phyloP scores from a whole-genome alignment of 2,113 vertebrate species.

The Archocentrus centrarchus region DNA sequence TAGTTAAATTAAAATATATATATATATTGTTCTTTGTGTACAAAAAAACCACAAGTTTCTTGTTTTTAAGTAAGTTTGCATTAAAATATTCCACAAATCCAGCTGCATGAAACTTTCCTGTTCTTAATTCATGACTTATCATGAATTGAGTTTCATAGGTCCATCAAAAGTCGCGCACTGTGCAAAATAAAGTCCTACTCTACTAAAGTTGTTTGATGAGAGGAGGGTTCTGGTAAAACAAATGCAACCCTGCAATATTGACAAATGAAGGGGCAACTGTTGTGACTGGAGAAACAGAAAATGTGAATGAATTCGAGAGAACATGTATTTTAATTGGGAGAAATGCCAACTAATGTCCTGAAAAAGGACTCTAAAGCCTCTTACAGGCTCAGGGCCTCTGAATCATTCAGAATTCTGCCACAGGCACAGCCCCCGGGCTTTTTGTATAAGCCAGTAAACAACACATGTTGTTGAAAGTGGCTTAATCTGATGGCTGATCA shows the following conservation, averaged over 20 bases:
- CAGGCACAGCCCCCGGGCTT: conserved; percentile 7
- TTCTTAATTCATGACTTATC: background rate
- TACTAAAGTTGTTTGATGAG: background rate
- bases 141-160: background rate
- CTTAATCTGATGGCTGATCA: conserved; percentile 16
- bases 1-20: background rate
- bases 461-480: conserved; percentile 20
- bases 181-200: too few relatives aligned
- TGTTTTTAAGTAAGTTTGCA: background rate
- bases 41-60: background rate
- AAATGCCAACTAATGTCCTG: background rate
- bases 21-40: background rate
- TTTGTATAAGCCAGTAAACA: conserved; percentile 22
- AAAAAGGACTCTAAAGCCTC: background rate
- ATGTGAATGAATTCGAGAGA: conserved; percentile 2
- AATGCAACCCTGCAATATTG: background rate
- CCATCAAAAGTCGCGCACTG: background rate
- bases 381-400: background rate
- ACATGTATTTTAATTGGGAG: background rate
- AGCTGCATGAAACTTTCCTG: background rate
- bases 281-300: background rate
- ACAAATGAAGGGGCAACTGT: background rate
- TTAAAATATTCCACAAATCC: background rate
- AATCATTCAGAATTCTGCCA: conserved; percentile 26
- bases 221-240: background rate